These are phyloP conservation scores for Synaphobranchus kaupii DNA, from an alignment of 2,797 vertebrate species.

Conservation along the genomic window DNA sequence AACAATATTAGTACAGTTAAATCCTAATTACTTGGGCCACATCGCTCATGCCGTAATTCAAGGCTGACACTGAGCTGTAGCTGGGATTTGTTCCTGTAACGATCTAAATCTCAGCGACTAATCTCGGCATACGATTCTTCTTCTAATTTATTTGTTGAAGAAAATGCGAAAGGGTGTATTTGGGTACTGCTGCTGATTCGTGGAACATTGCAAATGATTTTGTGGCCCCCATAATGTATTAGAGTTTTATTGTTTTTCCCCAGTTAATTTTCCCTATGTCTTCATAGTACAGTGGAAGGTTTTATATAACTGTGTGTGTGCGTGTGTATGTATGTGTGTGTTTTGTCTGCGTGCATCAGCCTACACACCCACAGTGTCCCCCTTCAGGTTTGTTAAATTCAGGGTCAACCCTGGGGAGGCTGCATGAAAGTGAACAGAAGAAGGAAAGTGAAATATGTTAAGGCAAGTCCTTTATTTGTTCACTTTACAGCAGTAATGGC, in stretches of 20 bases:
- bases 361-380: conserved; percentile 43
- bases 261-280: conserved; percentile 33
- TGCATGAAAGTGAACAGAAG: conserved; percentile 58
- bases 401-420: conserved; percentile 47
- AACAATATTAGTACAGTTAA: no score
- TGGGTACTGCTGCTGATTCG: conserved; percentile 13
- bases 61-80: no score
- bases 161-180: conserved; percentile 24
- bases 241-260: conserved; percentile 39
- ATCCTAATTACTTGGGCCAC: no score
- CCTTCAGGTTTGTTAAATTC: conserved; percentile 51
- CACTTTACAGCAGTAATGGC: conserved; percentile 27
- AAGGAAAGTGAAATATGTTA: conserved; percentile 49
- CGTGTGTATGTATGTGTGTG: not conserved
- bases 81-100: no score
- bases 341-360: conserved; percentile 28
- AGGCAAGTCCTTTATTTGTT: conserved; percentile 27
- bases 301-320: conserved; percentile 53
- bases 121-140: not conserved
- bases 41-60: no score
- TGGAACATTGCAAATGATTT: conserved; percentile 41
- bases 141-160: conserved; percentile 30
- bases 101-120: no score
- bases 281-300: conserved; percentile 46
- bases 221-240: conserved; percentile 34